Evolutionary conservation across 2,113 vertebrate species (phyloP).

Genomic region (Oreochromis tanganicae): DNA sequence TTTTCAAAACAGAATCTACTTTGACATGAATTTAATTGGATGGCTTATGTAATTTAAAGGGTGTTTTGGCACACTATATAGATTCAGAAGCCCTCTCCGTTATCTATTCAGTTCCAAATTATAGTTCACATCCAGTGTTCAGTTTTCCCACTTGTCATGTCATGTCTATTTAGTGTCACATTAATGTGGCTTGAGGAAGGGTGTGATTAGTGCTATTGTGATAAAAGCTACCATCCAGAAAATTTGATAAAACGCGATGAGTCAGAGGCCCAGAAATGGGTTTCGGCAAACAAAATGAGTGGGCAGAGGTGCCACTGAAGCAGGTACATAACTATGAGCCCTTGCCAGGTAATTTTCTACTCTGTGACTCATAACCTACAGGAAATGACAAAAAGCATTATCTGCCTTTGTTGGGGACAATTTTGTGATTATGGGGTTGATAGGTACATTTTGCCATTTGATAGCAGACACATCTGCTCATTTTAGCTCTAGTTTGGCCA

Average conservation of each 20-base stretch:
- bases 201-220: slow-evolving; percentile 34
- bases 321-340: not conserved
- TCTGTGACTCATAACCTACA: slow-evolving; percentile 32
- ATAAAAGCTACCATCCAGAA: slow-evolving; percentile 33
- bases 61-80: not conserved
- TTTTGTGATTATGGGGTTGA: slow-evolving; percentile 49
- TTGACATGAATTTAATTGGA: not conserved
- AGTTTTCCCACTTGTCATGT: not conserved
- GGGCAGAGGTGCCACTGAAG: slow-evolving; percentile 15
- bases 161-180: not conserved
- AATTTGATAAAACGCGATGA: slow-evolving; percentile 17
- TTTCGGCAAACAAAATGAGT: slow-evolving; percentile 29
- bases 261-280: slow-evolving; percentile 16
- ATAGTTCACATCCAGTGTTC: not conserved
- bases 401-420: slow-evolving; percentile 34
- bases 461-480: not conserved
- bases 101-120: not conserved
- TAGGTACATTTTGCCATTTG: slow-evolving; percentile 1
- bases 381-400: slow-evolving; percentile 32
- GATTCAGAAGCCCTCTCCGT: not conserved
- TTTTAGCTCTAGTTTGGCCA: not conserved
- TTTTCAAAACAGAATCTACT: not conserved
- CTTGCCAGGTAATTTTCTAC: slow-evolving; percentile 45
- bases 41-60: not conserved
- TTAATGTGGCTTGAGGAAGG: not conserved